Percentiles rank a stretch among this genome's conserved stretches.
Conservation (phyloP, 2,113 vertebrate species). For the Saguinus imperator region DNA sequence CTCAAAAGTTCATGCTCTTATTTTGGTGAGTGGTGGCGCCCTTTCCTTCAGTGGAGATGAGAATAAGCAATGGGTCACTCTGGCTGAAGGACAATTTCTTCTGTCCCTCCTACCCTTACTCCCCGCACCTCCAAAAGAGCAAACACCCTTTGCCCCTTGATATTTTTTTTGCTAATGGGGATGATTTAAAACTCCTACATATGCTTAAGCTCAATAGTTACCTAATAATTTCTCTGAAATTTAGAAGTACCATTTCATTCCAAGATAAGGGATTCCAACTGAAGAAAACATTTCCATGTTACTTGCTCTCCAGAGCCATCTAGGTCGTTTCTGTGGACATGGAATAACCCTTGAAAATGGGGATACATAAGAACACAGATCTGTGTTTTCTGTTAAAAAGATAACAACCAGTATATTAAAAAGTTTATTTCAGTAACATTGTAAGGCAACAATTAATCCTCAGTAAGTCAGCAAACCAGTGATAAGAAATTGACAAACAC, state of each 20-base stretch:
- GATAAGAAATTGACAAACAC: constrained; percentile 29
- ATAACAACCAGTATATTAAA: constrained; percentile 60
- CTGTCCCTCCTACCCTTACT: neutral
- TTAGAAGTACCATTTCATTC: constrained; percentile 15
- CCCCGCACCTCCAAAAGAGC: neutral
- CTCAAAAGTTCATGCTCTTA: neutral
- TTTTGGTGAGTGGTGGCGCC: neutral
- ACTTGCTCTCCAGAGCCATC: neutral
- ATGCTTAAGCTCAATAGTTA: neutral
- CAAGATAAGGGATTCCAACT: neutral
- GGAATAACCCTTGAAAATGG: neutral
- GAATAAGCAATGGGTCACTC: neutral
- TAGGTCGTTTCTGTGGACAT: neutral
- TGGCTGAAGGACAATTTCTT: neutral
- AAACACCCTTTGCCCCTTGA: neutral
- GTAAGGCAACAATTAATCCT: constrained; percentile 72
- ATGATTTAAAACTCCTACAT: neutral
- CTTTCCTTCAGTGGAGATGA: neutral
- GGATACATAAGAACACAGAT: neutral
- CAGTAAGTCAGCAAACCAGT: constrained; percentile 53
- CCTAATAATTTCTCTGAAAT: constrained; percentile 1
- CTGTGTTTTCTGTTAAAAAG: constrained; percentile 37
- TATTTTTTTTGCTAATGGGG: neutral
- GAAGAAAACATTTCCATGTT: neutral
- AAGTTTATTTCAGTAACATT: constrained; percentile 75